A percentile compares a stretch with the other conserved stretches of the same genome.
Conservation (phyloP, 2,113 vertebrate genomes). For the Indri indri region DNA sequence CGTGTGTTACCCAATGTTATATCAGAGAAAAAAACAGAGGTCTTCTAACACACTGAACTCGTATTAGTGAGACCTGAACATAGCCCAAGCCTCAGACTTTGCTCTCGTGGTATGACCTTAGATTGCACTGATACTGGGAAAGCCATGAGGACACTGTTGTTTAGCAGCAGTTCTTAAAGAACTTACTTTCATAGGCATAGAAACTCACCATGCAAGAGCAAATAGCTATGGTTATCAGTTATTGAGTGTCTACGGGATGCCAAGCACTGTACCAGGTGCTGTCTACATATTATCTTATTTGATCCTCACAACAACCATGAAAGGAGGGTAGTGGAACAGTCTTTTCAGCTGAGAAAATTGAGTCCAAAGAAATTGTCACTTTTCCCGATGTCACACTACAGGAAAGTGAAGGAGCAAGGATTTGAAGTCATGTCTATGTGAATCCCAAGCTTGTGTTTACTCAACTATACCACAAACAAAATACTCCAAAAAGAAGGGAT, state of each 20-base stretch:
- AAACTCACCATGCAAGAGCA: neutral
- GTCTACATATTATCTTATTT: neutral
- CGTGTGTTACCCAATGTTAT: neutral
- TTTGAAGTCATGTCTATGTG: neutral
- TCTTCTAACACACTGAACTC: neutral
- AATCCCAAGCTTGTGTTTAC: constrained; percentile 1
- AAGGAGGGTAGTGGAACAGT: neutral
- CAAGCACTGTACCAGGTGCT: neutral
- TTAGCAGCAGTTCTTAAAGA: neutral
- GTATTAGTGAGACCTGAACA: neutral
- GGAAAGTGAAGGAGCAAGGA: neutral
- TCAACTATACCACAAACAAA: neutral
- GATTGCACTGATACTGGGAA: neutral
- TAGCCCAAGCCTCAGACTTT: constrained; percentile 6
- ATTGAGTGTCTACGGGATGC: neutral
- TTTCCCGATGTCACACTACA: neutral
- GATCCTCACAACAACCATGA: neutral
- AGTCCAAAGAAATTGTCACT: neutral
- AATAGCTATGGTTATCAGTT: neutral
- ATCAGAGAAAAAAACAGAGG: neutral
- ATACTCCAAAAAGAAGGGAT: neutral
- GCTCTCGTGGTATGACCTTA: neutral
- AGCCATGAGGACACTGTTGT: neutral
- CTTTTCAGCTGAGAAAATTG: constrained; percentile 8
- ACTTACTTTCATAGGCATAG: neutral